Conservation (phyloP, 2,888 invertebrate genomes). For the Drosophila meridionalis region DNA sequence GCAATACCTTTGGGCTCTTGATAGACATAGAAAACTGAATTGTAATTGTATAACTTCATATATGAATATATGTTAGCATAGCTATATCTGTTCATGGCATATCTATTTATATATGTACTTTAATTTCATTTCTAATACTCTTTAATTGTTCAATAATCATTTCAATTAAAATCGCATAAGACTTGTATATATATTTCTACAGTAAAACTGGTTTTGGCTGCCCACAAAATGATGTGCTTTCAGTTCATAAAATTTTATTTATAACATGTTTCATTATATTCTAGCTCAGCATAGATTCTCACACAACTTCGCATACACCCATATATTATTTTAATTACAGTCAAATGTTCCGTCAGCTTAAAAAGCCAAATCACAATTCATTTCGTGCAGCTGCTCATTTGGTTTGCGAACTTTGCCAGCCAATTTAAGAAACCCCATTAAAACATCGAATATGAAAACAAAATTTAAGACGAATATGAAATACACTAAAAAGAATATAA, state of each 20-base stretch:
- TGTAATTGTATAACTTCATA: not conserved
- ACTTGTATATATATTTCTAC: not conserved
- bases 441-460: not conserved
- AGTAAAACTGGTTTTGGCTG: not conserved
- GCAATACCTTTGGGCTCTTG: not conserved
- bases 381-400: slow-evolving; percentile 30
- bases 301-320: not conserved
- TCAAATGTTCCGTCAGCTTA: slow-evolving; percentile 11
- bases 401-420: slow-evolving; percentile 30
- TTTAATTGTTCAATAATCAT: not conserved
- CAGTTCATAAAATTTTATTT: not conserved
- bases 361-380: slow-evolving; percentile 20
- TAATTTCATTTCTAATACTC: not conserved
- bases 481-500: not conserved
- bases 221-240: not conserved
- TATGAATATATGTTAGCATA: not conserved
- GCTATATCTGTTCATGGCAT: not conserved
- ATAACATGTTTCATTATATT: not conserved
- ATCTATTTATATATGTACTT: not conserved
- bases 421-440: slow-evolving; percentile 8
- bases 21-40: not conserved
- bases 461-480: not conserved
- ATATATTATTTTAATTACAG: slow-evolving; percentile 29
- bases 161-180: not conserved
- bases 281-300: not conserved